phyloP scores from a whole-genome alignment of 2,888 invertebrate species.

The Pyrgus malvae region DNA sequence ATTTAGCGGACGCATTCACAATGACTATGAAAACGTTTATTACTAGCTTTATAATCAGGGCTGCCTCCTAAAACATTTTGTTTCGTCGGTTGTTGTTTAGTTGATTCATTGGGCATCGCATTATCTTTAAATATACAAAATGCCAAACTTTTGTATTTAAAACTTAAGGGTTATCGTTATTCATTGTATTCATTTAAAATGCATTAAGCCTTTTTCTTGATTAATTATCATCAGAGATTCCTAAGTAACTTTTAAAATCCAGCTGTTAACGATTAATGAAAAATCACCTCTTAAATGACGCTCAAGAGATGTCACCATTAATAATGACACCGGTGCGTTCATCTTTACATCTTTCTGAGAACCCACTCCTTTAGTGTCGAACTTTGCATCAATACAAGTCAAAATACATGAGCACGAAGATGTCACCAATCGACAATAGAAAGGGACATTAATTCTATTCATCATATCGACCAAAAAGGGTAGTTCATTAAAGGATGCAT shows the following conservation, averaged over 20 bases:
- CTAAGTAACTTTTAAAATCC: slow-evolving; percentile 24
- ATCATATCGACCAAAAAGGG: slow-evolving; percentile 79
- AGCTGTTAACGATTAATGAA: slow-evolving; percentile 24
- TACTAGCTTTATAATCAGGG: slow-evolving; percentile 40
- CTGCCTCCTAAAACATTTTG: slow-evolving; percentile 20
- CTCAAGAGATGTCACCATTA: slow-evolving; percentile 30
- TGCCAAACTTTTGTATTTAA: neutral
- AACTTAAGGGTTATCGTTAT: neutral
- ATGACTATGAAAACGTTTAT: slow-evolving; percentile 66
- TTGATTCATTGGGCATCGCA: too few relatives aligned
- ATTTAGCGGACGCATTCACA: slow-evolving; percentile 55
- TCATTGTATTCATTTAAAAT: slow-evolving; percentile 7
- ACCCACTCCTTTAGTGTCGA: slow-evolving; percentile 48
- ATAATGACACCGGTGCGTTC: slow-evolving; percentile 31
- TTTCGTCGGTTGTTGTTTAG: neutral
- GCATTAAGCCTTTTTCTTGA: slow-evolving; percentile 13
- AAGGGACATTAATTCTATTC: slow-evolving; percentile 79
- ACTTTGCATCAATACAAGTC: slow-evolving; percentile 38
- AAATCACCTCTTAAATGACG: slow-evolving; percentile 25
- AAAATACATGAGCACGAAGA: slow-evolving; percentile 55
- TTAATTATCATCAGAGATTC: slow-evolving; percentile 13
- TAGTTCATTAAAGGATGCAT: slow-evolving; percentile 81
- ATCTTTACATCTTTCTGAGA: slow-evolving; percentile 46
- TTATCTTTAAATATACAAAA: neutral
- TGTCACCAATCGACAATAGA: slow-evolving; percentile 79